Evolutionary conservation across 53 echinoderm and acorn worm species (phyloP).

Genomic region (Actinopyga echinites): DNA sequence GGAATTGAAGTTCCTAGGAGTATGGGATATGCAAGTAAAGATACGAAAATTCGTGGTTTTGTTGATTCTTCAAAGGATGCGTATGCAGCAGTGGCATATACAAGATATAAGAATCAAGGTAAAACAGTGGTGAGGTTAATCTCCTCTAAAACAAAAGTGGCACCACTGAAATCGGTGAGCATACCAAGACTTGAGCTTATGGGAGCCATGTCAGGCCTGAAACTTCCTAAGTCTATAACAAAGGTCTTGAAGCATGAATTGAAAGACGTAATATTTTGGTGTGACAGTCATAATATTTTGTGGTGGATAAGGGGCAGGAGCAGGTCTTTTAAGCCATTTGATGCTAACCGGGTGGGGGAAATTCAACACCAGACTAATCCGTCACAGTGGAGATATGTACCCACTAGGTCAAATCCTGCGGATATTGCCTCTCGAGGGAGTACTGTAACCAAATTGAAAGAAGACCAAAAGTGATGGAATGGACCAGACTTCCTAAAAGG

Average conservation of each 20-base stretch:
- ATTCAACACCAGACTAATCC: slow-evolving; percentile 35
- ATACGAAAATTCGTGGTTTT: background rate
- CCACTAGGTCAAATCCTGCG: slow-evolving; percentile 44
- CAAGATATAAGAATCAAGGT: background rate
- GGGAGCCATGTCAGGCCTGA: slow-evolving; percentile 19
- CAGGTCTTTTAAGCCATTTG: slow-evolving; percentile 31
- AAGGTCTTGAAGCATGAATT: background rate
- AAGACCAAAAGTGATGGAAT: slow-evolving; percentile 12
- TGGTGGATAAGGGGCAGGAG: background rate
- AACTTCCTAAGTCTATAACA: slow-evolving; percentile 23
- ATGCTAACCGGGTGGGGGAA: slow-evolving; percentile 46
- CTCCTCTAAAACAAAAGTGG: slow-evolving; percentile 11
- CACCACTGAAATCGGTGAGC: slow-evolving; percentile 18
- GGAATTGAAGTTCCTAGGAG: background rate
- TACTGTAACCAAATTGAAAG: background rate
- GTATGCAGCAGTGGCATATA: slow-evolving; percentile 27
- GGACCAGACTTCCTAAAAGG: slow-evolving; percentile 33
- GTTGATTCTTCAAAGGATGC: slow-evolving; percentile 25
- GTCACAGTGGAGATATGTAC: slow-evolving; percentile 44
- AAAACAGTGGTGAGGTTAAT: background rate
- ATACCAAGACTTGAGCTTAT: slow-evolving; percentile 8
- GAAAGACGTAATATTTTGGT: slow-evolving; percentile 24
- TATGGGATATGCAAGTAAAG: background rate
- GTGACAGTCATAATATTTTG: background rate
- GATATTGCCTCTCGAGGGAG: slow-evolving; percentile 44